phyloP scores from a whole-genome alignment of 1,140 invertebrate genomes.

The Plectrocnemia conspersa region DNA sequence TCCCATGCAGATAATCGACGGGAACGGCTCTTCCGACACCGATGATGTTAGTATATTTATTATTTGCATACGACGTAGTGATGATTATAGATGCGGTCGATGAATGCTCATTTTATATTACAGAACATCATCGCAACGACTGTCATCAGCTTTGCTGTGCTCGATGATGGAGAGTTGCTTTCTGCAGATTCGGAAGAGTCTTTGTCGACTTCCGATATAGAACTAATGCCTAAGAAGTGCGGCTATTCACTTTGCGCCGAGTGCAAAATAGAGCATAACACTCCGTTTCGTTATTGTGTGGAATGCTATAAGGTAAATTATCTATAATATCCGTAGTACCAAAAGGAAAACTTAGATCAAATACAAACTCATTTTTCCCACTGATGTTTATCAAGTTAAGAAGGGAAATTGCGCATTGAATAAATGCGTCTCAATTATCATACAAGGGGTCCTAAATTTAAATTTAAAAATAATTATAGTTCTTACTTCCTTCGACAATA shows the following conservation, averaged over 20 bases:
- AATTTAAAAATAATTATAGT: no score
- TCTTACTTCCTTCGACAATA: no score
- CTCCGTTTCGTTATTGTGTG: conserved; percentile 63
- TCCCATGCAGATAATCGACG: conserved; percentile 36
- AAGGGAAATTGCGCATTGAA: no score
- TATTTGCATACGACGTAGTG: no score
- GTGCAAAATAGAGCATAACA: conserved; percentile 58
- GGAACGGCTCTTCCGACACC: conserved; percentile 40
- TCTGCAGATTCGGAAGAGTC: conserved; percentile 54
- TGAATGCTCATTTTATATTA: no score
- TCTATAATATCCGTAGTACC: no score
- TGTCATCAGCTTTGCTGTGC: conserved; percentile 40
- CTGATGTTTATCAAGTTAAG: no score
- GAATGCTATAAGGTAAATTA: conserved; percentile 60
- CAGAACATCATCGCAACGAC: conserved; percentile 44
- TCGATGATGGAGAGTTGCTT: conserved; percentile 43
- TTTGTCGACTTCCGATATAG: conserved; percentile 44
- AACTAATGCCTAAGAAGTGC: conserved; percentile 52
- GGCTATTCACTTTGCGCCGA: conserved; percentile 61
- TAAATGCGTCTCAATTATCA: no score
- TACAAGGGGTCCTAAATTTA: no score
- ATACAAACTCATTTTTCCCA: no score
- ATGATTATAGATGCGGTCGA: no score
- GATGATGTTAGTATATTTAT: conserved; percentile 40
- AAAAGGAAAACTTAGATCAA: no score